Conservation (phyloP, 2,797 vertebrate species). For the Zalophus californianus region DNA sequence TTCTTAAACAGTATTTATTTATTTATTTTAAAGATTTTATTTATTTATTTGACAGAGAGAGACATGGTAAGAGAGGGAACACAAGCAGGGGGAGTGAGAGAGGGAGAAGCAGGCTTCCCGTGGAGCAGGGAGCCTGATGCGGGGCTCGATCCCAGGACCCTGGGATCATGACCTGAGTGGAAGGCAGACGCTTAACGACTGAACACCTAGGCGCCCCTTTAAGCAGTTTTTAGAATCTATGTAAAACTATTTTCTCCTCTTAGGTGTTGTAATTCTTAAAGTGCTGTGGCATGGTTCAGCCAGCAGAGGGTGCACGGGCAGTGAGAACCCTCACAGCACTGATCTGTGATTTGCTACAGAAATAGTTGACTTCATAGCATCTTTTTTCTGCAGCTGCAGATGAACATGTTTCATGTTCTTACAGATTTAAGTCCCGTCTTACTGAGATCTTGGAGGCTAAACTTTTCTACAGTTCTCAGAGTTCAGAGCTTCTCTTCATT, state of each 20-base stretch:
- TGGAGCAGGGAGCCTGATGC: too few relatives aligned
- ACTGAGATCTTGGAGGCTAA: background rate
- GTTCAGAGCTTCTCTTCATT: background rate
- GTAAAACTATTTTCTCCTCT: background rate
- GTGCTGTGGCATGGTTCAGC: background rate
- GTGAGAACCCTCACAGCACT: background rate
- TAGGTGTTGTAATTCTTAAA: background rate
- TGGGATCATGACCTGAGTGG: too few relatives aligned
- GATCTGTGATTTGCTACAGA: background rate
- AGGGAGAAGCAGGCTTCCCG: too few relatives aligned
- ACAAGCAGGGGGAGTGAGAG: too few relatives aligned
- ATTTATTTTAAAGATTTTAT: too few relatives aligned
- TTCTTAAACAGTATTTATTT: background rate
- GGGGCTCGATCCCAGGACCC: too few relatives aligned
- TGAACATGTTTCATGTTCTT: background rate
- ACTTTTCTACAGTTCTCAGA: background rate
- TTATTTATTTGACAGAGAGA: too few relatives aligned
- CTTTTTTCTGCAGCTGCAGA: conserved; percentile 12
- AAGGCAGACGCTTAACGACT: too few relatives aligned
- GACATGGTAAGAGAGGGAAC: too few relatives aligned
- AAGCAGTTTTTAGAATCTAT: background rate
- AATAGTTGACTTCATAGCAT: background rate
- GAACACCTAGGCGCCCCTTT: background rate
- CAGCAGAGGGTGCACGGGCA: conserved; percentile 79
- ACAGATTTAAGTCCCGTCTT: conserved; percentile 14